phyloP scores from a whole-genome alignment of 2,888 invertebrate species.

The Eristalis intricaria region DNA sequence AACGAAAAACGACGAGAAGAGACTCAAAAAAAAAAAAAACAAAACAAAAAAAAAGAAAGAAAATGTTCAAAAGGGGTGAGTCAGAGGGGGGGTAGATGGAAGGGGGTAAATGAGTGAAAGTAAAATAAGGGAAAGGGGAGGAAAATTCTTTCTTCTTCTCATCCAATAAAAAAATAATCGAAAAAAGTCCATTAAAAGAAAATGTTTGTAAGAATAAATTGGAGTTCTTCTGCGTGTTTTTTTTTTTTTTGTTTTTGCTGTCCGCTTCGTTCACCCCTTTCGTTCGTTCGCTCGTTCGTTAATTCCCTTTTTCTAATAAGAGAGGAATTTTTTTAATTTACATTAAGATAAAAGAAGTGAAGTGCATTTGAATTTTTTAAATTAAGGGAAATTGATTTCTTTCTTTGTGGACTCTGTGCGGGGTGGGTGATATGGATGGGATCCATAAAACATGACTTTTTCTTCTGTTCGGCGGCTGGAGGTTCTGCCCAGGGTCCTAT shows the following conservation, averaged over 20 bases:
- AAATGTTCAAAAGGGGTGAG: not conserved
- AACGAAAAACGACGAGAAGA: conserved; percentile 13
- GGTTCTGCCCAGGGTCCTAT: not conserved
- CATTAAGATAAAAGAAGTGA: conserved; percentile 72
- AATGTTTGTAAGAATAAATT: conserved; percentile 72
- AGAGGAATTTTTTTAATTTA: conserved; percentile 71
- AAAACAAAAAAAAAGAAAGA: not conserved
- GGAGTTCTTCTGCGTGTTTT: conserved; percentile 42
- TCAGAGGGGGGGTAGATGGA: not conserved
- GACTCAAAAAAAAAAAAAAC: conserved; percentile 3
- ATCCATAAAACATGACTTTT: conserved; percentile 42
- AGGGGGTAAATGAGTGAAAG: not conserved
- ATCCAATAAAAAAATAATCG: conserved; percentile 72
- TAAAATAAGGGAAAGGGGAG: conserved; percentile 42
- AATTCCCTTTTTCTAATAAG: conserved; percentile 70
- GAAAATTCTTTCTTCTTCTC: conserved; percentile 69
- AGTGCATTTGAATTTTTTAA: conserved; percentile 71
- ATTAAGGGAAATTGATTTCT: conserved; percentile 66
- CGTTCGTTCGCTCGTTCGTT: conserved; percentile 63
- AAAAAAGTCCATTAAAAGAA: conserved; percentile 72
- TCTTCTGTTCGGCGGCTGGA: not conserved
- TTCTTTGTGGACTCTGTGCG: conserved; percentile 11
- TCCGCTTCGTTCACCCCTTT: conserved; percentile 52
- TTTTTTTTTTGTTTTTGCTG: not conserved
- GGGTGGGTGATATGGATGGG: not conserved